A percentile compares a stretch with the other conserved stretches of the same genome.
phyloP scores from a whole-genome alignment of 2,113 vertebrate genomes.

The Corydoras sp. region DNA sequence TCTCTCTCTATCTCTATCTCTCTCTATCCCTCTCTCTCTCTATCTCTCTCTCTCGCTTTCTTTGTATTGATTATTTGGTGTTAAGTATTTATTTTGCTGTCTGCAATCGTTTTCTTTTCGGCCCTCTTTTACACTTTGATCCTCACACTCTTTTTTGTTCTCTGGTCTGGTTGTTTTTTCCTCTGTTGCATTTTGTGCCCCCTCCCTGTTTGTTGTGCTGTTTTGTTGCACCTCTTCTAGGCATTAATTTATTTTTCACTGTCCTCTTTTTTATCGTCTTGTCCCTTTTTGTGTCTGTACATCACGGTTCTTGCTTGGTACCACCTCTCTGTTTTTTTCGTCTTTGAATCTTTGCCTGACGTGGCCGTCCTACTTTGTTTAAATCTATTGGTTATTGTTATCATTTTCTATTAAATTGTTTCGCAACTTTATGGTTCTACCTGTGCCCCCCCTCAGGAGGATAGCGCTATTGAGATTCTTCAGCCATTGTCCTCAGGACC shows the following conservation, averaged over 20 bases:
- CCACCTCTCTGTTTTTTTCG: no score
- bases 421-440: background rate
- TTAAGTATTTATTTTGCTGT: background rate
- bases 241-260: no score
- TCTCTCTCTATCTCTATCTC: background rate
- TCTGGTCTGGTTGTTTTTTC: constrained; percentile 43
- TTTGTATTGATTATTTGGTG: constrained; percentile 11
- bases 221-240: no score
- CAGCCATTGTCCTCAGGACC: constrained; percentile 56
- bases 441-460: constrained; percentile 48
- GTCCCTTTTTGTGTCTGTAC: background rate
- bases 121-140: background rate
- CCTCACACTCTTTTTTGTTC: constrained; percentile 18
- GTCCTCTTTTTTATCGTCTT: no score
- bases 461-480: constrained; percentile 56
- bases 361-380: no score
- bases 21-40: background rate
- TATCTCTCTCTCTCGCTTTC: constrained; percentile 4
- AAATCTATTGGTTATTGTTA: no score
- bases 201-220: background rate
- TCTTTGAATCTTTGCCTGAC: no score
- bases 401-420: no score
- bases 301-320: no score
- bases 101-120: background rate
- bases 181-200: background rate